Conservation (phyloP, 2,113 vertebrate genomes). For the Thamnophis sirtalis region DNA sequence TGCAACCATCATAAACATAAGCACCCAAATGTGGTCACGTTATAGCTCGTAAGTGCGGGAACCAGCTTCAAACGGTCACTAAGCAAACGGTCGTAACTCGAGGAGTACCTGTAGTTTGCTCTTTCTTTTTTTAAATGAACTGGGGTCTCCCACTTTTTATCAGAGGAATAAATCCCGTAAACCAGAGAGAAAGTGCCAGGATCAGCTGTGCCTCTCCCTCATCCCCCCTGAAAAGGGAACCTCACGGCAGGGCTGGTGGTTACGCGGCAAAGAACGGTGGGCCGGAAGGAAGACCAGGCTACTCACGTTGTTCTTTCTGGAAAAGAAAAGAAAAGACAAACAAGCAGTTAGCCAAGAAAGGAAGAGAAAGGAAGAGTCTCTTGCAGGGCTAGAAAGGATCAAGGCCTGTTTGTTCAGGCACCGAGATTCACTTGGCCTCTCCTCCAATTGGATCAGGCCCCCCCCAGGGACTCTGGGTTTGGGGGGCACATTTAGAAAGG, state of each 20-base stretch:
- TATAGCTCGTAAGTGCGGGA: neutral
- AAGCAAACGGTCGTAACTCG: neutral
- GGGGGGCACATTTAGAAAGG: neutral
- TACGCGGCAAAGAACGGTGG: neutral
- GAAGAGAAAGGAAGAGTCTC: no score
- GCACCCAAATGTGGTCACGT: neutral
- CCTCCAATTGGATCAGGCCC: neutral
- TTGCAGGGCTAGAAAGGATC: neutral
- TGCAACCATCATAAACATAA: neutral
- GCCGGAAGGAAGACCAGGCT: neutral
- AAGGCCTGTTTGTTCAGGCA: neutral
- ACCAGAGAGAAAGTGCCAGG: neutral
- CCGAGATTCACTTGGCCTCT: neutral
- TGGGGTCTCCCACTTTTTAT: neutral
- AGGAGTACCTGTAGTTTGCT: neutral
- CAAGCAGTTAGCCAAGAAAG: neutral
- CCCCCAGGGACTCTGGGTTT: fast-evolving
- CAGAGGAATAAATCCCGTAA: neutral
- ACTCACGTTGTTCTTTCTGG: constrained; percentile 56
- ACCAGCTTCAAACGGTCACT: neutral
- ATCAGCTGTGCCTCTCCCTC: neutral
- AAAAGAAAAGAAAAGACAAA: neutral
- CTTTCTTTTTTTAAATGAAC: neutral
- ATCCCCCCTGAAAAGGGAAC: neutral
- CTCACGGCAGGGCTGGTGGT: neutral